phyloP scores from a whole-genome alignment of 2,113 vertebrate genomes.

The Lycocorax pyrrhopterus region DNA sequence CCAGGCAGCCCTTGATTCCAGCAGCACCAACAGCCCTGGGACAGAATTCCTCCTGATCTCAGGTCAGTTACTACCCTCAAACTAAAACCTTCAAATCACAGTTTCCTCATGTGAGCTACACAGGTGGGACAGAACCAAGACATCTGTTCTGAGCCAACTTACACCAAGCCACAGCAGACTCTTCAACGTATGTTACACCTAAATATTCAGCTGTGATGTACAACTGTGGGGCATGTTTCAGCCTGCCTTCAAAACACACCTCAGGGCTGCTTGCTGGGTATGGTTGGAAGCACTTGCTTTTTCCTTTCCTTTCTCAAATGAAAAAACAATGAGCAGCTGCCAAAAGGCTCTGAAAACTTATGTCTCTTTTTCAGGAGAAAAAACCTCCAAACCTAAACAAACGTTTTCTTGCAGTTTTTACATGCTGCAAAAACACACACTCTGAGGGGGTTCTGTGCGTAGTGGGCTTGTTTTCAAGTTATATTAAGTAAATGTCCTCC shows the following conservation, averaged over 20 bases:
- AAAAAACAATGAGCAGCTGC: neutral
- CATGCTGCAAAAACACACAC: neutral
- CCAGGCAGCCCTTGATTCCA: neutral
- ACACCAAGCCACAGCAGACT: neutral
- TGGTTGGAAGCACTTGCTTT: accelerated
- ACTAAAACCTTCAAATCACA: neutral
- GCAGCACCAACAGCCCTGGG: neutral
- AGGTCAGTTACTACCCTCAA: neutral
- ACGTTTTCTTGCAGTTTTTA: neutral
- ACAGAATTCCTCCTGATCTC: neutral
- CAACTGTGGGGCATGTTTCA: accelerated
- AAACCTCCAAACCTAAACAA: neutral
- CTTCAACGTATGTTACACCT: neutral
- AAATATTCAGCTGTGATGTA: neutral
- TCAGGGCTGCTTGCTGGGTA: neutral
- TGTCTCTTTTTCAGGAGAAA: neutral
- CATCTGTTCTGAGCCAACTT: neutral
- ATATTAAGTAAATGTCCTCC: accelerated
- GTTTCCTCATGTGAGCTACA: neutral
- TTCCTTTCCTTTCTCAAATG: neutral
- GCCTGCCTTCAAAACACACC: neutral
- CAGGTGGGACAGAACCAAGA: neutral
- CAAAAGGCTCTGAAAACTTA: neutral
- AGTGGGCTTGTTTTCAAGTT: neutral
- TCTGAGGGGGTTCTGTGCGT: neutral